phyloP scores from a whole-genome alignment of 2,797 vertebrate species.

The Rallus crepitans region DNA sequence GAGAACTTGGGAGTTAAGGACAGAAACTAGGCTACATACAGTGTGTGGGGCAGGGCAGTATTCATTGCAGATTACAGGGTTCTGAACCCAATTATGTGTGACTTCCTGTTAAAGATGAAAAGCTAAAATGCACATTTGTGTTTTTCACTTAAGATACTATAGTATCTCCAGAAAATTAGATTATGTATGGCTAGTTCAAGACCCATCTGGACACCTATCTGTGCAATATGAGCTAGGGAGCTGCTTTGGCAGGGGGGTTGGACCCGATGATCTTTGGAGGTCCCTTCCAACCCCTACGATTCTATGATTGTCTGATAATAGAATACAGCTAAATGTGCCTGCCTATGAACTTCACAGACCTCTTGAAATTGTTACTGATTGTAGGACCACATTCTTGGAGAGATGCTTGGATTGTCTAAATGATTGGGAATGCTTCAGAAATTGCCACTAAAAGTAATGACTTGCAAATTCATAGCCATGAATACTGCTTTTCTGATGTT shows the following conservation, averaged over 20 bases:
- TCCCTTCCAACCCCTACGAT: too few species aligned
- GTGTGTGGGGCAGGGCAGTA: neutral
- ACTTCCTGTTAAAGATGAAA: neutral
- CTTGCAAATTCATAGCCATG: neutral
- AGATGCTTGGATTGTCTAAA: neutral
- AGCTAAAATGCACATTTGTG: neutral
- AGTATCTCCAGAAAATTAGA: neutral
- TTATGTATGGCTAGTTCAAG: neutral
- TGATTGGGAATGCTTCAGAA: neutral
- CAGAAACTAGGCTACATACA: neutral
- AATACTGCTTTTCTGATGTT: neutral
- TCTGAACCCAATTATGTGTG: neutral
- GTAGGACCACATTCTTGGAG: neutral
- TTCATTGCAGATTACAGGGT: neutral
- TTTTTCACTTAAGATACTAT: neutral
- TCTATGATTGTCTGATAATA: neutral
- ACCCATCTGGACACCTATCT: too few species aligned
- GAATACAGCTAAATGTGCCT: neutral
- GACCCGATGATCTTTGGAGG: too few species aligned
- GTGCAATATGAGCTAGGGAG: too few species aligned
- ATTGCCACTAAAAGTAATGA: neutral
- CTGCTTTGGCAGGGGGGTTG: too few species aligned
- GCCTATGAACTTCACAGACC: neutral
- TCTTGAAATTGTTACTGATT: neutral
- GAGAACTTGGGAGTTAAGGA: neutral